Base-by-base conservation (phyloP, 2,113 vertebrate species). In the Oreochromis spilurus region DNA sequence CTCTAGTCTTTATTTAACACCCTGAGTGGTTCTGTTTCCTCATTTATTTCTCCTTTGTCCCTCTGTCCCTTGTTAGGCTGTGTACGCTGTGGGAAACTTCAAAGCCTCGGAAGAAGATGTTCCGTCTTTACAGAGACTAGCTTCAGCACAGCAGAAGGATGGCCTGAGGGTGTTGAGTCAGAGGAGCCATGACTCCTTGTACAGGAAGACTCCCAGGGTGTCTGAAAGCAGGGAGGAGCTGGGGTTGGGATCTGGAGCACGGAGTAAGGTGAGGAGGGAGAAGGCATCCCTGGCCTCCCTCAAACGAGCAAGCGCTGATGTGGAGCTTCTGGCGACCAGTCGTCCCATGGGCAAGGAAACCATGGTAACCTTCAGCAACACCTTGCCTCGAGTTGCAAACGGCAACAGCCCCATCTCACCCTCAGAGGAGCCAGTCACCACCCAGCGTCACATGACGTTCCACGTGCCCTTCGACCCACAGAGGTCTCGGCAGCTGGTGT, bases 281-380 rank as follows among this genome's bases (percentile, higher is more conserved):
- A 99, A 99, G 95, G 97, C 97, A 0, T 98, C 98, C 0, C 91
- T 99, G 88, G 98, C 97, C 58, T 98, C 98, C 87, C 96, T 99
- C 55, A 99, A 99, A 88, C 93, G 98, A 26, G 97, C 98, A 3
- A 99, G 98, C 0, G 98, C 98, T 13, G 98, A 99, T 0, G 98
- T 98, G 90, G 98, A 99, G 92, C 96, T 99, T 67, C 95, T 99
- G 89, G 98, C 98, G 0, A 97, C 98, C 0, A 97, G 98, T 21
- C 98, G 98, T 88, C 98, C 98, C 79, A 98, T 99, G 98, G 98
- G 97, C 86, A 99, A 99, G 91, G 98, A 99, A 93, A 98, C 97
- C 92, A 99, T 99, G 98, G 98, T 99, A 57, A 99, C 98, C 81
- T 99, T 99, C 96, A 99, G 98, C 96, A 98, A 99, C 96, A 99